Percentiles rank a stretch among this genome's conserved stretches.
These are phyloP conservation scores for Leucophenga varia DNA, from an alignment of 1,140 invertebrate species.

Conservation along the genomic window DNA sequence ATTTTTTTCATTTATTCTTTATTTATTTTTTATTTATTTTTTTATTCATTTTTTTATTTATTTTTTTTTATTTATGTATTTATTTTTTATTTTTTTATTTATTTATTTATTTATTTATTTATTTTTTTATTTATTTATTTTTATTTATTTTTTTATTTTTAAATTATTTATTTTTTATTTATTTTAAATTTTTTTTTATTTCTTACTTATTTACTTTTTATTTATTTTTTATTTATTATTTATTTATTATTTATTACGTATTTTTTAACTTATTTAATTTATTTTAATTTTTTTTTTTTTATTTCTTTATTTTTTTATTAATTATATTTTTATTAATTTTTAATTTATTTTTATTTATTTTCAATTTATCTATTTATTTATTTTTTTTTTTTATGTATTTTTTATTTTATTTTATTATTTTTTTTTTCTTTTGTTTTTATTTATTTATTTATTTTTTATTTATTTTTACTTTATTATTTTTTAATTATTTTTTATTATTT, in stretches of 20 bases:
- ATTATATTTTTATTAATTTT: constrained; percentile 2
- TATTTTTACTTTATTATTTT: constrained; percentile 3
- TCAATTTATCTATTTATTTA: constrained; percentile 3
- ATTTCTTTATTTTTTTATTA: background rate
- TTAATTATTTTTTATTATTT: constrained; percentile 1
- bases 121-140: background rate
- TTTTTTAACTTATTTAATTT: constrained; percentile 1
- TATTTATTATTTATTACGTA: background rate
- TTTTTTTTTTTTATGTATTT: constrained; percentile 4
- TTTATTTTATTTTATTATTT: constrained; percentile 2
- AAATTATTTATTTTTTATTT: background rate
- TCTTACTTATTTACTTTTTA: background rate
- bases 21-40: no score
- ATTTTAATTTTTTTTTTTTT: background rate
- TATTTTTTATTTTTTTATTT: constrained; percentile 1
- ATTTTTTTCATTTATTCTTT: no score
- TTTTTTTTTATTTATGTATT: background rate
- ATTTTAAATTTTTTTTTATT: background rate
- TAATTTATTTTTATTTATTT: background rate
- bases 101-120: background rate
- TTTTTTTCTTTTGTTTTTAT: constrained; percentile 1
- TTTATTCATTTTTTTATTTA: constrained; percentile 1
- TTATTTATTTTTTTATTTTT: background rate
- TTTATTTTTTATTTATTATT: constrained; percentile 1
- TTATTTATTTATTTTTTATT: constrained; percentile 4